phyloP scores from a whole-genome alignment of 2,797 vertebrate species.

The Adelosebastes latens region DNA sequence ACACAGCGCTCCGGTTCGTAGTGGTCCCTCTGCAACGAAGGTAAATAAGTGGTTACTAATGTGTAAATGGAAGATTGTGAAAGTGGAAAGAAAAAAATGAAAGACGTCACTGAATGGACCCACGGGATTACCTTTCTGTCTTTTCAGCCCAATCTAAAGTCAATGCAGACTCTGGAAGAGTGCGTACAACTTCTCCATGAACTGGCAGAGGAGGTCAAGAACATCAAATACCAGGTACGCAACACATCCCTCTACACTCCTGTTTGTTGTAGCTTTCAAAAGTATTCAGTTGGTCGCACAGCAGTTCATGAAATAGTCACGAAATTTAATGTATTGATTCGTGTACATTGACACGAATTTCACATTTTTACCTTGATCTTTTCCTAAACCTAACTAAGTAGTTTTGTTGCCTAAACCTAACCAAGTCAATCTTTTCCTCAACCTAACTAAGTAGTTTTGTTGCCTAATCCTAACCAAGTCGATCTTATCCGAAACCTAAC shows the following conservation, averaged over 20 bases:
- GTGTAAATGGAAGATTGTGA: background rate
- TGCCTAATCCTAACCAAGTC: no score
- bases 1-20: background rate
- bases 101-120: background rate
- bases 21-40: rapidly evolving
- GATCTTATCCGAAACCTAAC: no score
- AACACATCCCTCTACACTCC: background rate
- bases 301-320: no score
- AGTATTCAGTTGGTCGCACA: no score
- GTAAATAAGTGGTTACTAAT: background rate
- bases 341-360: no score
- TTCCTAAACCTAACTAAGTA: no score
- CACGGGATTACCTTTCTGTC: background rate
- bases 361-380: no score
- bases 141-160: background rate
- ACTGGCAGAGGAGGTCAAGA: constrained; percentile 12
- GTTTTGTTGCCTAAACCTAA: no score
- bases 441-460: no score
- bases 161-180: background rate
- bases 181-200: background rate
- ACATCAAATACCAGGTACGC: background rate
- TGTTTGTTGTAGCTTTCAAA: background rate
- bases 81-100: background rate
- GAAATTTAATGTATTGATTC: no score
- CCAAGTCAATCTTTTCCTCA: no score